Evolutionary conservation across 2,888 invertebrate species (phyloP).

Genomic region (Anticlea derivata): DNA sequence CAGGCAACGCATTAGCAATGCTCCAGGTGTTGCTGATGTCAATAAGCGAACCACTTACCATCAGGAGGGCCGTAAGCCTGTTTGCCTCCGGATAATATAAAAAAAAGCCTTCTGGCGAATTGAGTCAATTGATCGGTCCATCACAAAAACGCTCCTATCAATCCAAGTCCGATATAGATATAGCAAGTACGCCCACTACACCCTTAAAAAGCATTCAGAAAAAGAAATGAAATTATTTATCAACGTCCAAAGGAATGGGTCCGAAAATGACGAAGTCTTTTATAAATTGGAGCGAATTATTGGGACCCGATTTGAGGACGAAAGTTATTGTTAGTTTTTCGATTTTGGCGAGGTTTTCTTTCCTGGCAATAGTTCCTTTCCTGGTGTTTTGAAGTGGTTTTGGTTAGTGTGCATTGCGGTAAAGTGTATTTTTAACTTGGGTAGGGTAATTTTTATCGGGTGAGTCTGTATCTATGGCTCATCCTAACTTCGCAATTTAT

Average conservation of each 20-base stretch:
- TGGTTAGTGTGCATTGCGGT: too few relatives aligned
- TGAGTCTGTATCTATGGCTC: too few relatives aligned
- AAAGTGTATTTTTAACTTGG: too few relatives aligned
- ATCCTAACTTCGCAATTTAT: too few relatives aligned
- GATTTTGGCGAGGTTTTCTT: constrained; percentile 16
- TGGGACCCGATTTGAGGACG: constrained; percentile 50
- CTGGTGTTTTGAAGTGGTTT: neutral
- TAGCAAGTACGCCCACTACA: constrained; percentile 11
- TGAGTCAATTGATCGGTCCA: constrained; percentile 8
- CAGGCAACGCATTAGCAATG: too few relatives aligned
- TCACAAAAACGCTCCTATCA: constrained; percentile 21
- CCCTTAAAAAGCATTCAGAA: constrained; percentile 44
- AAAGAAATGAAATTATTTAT: constrained; percentile 74
- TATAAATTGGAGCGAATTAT: constrained; percentile 62
- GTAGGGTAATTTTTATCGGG: too few relatives aligned
- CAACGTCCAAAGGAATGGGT: constrained; percentile 63
- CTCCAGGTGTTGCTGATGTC: too few relatives aligned
- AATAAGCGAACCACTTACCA: too few relatives aligned
- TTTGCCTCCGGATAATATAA: too few relatives aligned
- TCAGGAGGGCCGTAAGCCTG: too few relatives aligned
- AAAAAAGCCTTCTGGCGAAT: neutral
- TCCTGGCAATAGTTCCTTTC: too few relatives aligned
- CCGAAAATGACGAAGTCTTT: constrained; percentile 37
- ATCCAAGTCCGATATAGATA: constrained; percentile 25
- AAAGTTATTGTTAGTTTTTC: constrained; percentile 36